phyloP scores from a whole-genome alignment of 2,797 vertebrate species.

The Lacerta viridis region DNA sequence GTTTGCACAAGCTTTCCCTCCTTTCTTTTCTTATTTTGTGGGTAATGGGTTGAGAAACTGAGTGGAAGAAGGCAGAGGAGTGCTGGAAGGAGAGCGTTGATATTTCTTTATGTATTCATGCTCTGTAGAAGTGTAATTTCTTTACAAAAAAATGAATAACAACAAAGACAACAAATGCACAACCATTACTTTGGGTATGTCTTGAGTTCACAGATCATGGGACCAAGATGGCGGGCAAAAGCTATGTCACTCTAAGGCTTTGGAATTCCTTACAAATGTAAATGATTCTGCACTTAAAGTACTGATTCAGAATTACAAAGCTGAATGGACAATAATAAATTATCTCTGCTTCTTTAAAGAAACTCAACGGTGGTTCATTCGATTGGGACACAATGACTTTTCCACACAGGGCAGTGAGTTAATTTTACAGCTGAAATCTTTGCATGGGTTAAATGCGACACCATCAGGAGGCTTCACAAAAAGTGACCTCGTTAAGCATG shows the following conservation, averaged over 20 bases:
- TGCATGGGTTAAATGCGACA: background rate
- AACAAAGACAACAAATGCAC: background rate
- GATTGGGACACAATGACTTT: background rate
- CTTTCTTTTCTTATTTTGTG: background rate
- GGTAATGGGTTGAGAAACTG: background rate
- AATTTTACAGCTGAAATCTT: constrained; percentile 6
- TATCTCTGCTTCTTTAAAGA: background rate
- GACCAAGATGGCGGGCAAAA: background rate
- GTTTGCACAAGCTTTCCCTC: background rate
- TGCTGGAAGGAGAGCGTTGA: background rate
- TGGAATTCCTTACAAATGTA: background rate
- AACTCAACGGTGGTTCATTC: background rate
- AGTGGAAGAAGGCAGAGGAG: background rate
- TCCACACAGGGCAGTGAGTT: background rate
- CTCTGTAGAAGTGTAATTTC: background rate
- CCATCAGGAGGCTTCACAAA: background rate
- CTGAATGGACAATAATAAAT: background rate
- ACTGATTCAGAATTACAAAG: background rate
- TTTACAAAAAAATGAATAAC: background rate
- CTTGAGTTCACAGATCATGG: background rate
- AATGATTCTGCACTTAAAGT: background rate
- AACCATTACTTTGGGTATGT: background rate
- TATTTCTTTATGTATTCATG: background rate
- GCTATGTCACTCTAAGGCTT: background rate
- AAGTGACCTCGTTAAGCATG: background rate